Evolutionary conservation across 2,797 vertebrate genomes (phyloP).

Genomic region (Pristis pectinata): DNA sequence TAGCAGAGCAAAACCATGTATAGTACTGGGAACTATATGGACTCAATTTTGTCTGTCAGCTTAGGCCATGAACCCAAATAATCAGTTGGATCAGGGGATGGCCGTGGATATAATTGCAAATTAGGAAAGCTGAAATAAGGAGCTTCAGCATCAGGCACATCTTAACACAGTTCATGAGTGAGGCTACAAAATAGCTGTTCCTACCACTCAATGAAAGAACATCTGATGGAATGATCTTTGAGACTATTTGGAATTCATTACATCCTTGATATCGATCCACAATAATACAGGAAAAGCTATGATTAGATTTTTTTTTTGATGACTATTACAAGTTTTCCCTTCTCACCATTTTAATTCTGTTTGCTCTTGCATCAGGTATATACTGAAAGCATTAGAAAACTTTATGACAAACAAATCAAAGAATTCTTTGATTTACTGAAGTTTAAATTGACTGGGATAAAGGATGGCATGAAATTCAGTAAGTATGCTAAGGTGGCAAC

Average conservation of each 20-base stretch:
- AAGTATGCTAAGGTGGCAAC: not conserved
- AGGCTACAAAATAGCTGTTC: not conserved
- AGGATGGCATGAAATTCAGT: slow-evolving; percentile 44
- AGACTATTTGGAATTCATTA: not conserved
- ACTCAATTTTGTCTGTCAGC: too few relatives aligned
- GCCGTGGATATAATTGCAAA: not conserved
- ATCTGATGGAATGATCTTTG: not conserved
- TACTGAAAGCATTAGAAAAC: slow-evolving; percentile 44
- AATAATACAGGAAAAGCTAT: not conserved
- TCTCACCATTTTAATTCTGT: not conserved
- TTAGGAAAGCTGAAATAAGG: not conserved
- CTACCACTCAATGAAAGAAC: not conserved
- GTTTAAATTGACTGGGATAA: slow-evolving; percentile 44
- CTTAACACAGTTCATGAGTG: not conserved
- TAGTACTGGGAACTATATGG: too few relatives aligned
- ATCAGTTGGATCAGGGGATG: not conserved
- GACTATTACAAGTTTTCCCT: not conserved
- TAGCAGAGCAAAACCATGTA: not conserved
- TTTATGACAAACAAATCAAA: slow-evolving; percentile 46
- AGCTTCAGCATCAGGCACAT: not conserved
- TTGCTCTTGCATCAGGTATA: slow-evolving; percentile 47
- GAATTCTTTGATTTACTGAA: slow-evolving; percentile 46
- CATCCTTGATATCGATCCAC: not conserved
- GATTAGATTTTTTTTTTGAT: not conserved
- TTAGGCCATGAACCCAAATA: not conserved